Conservation (phyloP, 2,888 invertebrate genomes). For the Meteorus cinctellus region DNA sequence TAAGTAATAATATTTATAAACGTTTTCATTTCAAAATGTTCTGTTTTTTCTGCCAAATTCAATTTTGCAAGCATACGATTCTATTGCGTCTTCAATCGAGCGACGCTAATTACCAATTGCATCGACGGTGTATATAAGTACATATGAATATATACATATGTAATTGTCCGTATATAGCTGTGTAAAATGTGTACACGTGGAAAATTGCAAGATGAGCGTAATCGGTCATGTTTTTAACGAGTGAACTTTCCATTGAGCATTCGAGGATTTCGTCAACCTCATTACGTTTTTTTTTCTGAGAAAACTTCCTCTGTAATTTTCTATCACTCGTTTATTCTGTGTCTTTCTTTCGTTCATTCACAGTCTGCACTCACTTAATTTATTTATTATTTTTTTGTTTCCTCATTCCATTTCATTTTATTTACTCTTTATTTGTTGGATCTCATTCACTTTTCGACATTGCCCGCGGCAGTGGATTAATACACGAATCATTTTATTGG, state of each 20-base stretch:
- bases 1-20: constrained; percentile 26
- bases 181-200: constrained; percentile 3
- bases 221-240: constrained; percentile 36
- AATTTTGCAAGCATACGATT: constrained; percentile 24
- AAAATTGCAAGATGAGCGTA: constrained; percentile 44
- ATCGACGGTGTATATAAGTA: constrained; percentile 4
- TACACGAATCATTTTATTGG: not conserved
- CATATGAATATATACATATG: not conserved
- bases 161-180: constrained; percentile 7
- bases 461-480: not conserved
- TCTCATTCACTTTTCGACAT: constrained; percentile 10
- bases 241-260: constrained; percentile 39
- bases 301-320: not conserved
- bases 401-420: not conserved
- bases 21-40: constrained; percentile 11
- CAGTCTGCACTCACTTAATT: not conserved
- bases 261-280: constrained; percentile 32
- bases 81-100: constrained; percentile 35
- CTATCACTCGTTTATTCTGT: not conserved
- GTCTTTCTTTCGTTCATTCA: not conserved
- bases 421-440: not conserved
- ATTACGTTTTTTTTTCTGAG: constrained; percentile 12
- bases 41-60: constrained; percentile 4
- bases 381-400: not conserved
- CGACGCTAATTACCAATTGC: constrained; percentile 34